Evolutionary conservation across 2,888 invertebrate species (phyloP), one percentile per base, ranked within the genome.

Genomic region (Sussaba pulchella): DNA sequence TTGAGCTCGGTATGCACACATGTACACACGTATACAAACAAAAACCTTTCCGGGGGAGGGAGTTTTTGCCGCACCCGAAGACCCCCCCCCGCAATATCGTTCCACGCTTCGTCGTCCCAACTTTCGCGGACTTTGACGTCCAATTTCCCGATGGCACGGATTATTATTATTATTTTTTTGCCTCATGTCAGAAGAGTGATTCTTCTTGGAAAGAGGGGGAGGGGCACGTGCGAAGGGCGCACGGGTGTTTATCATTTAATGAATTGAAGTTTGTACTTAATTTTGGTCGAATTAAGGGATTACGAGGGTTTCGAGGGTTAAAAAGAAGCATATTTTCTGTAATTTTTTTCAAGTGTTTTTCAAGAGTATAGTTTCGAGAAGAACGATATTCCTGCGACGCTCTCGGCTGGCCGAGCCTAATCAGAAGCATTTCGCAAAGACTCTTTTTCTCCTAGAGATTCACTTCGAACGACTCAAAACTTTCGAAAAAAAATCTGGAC

Each of bases 1-100:
- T 83, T 78, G 83, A 71, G 59, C 67, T 64, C 24, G n/a, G 24
- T 26, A 52, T 4, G 12, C 52, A 12, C 52, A 12, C 54, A 17
- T n/a, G 17, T 19, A 41, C 50, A 41, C 21, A 21, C 64, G 45
- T 17, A 47, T 50, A 64, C 36, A 57, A 69, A 24, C 69, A 52
- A 54, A 52, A n/a, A 9, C 54, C 52, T 19, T 21, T 6, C 31
- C 31, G 31, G 6, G 31, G 6, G 45, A 61, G 64, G 57, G 57
- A 70, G 45, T 79, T 74, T 57, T 64, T 70, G 50, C 72, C 24
- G 17, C 39, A 36, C 45, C 21, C 10, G 21, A 26, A 12, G 26
- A 36, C 31, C 1, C 2, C 2, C 31, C 6, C 47, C 41, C 57
- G 57, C 8, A 66, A 71, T 63, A 74, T 19, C 31, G 3, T 17